Percentiles rank a stretch among this genome's conserved stretches.
phyloP scores from a whole-genome alignment of 2,113 vertebrate genomes.

The Regulus satrapa region DNA sequence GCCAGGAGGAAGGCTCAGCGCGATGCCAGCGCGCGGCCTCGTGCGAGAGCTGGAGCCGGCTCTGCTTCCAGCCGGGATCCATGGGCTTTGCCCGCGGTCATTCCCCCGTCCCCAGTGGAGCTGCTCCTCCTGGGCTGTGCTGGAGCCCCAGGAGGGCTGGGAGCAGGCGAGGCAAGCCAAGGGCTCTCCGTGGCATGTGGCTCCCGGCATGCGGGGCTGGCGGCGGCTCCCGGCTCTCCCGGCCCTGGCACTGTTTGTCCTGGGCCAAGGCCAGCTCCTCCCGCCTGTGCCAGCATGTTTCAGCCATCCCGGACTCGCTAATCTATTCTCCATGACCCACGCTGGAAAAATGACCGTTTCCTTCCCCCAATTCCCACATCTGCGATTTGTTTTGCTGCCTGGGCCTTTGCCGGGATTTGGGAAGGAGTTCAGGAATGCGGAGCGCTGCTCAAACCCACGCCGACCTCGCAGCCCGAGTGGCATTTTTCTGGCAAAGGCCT shows the following conservation, averaged over 20 bases:
- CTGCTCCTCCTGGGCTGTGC: fast-evolving
- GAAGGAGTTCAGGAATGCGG: conserved; percentile 31
- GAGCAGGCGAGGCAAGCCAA: neutral
- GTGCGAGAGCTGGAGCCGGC: fast-evolving
- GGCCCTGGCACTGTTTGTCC: conserved; percentile 23
- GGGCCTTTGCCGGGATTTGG: conserved; percentile 7
- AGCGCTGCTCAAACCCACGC: neutral
- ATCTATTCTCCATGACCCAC: conserved; percentile 51
- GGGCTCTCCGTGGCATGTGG: neutral
- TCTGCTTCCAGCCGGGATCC: fast-evolving
- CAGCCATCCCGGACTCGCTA: neutral
- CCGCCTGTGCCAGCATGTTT: neutral
- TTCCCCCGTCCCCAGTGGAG: neutral
- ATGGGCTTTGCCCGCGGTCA: neutral
- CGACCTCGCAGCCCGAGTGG: neutral
- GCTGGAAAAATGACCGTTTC: conserved; percentile 56
- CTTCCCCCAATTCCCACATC: conserved; percentile 49
- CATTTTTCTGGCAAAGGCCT: neutral
- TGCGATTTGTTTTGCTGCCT: conserved; percentile 55
- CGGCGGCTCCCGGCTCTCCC: neutral
- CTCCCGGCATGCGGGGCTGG: neutral
- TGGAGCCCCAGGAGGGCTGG: neutral
- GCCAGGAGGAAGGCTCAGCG: neutral
- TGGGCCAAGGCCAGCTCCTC: conserved; percentile 46
- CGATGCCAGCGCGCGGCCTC: fast-evolving